Evolutionary conservation across 2,797 vertebrate genomes (phyloP).

Genomic region (Perodicticus potto): DNA sequence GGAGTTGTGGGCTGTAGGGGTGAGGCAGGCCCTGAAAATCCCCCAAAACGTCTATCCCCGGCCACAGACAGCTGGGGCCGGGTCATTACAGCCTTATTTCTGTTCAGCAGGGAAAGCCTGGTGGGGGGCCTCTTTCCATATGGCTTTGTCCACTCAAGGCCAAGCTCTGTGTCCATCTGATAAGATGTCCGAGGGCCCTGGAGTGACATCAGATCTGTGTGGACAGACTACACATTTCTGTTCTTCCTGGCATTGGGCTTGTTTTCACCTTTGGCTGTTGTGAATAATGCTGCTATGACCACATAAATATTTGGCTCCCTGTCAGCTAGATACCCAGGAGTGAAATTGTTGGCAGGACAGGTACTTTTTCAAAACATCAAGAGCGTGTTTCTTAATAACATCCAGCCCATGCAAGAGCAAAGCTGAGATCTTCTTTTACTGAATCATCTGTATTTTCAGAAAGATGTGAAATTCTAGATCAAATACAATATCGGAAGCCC

Average conservation of each 20-base stretch:
- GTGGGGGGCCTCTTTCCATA: rapidly evolving
- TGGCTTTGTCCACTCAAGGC: background rate
- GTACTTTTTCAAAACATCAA: background rate
- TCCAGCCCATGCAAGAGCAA: background rate
- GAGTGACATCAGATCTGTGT: conserved; percentile 44
- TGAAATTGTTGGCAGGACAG: background rate
- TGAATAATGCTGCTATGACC: background rate
- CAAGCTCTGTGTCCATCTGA: conserved; percentile 78
- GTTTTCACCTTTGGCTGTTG: background rate
- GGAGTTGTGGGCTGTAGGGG: too few relatives aligned
- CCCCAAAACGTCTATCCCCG: background rate
- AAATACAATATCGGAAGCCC: background rate
- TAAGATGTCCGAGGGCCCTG: conserved; percentile 70
- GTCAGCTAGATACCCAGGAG: background rate
- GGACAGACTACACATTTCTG: background rate
- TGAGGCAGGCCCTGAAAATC: rapidly evolving
- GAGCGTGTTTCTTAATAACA: background rate
- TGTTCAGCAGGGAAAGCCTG: background rate
- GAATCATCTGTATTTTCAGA: background rate
- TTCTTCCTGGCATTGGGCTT: background rate
- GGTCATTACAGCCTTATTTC: background rate
- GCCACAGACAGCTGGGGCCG: background rate
- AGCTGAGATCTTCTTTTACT: background rate
- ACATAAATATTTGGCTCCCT: background rate
- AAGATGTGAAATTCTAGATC: background rate